Percentiles rank a stretch among this genome's conserved stretches.
Conservation (phyloP, 2,797 vertebrate genomes). For the Ctenochaetus hawaiiensis region DNA sequence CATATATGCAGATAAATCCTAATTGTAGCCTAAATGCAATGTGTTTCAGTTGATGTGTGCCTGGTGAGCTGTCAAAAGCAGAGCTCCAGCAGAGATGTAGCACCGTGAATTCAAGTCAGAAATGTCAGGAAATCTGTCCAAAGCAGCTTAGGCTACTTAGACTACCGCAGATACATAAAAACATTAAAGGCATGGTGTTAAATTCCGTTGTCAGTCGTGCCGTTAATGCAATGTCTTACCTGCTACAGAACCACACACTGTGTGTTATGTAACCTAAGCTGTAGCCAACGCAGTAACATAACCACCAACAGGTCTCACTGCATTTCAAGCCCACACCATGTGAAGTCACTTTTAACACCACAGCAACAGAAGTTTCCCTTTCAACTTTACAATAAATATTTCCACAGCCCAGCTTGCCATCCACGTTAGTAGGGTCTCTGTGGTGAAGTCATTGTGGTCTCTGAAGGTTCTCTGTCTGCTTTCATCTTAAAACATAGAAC, state of each 20-base stretch:
- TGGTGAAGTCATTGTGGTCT: slow-evolving; percentile 57
- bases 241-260: neutral
- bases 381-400: slow-evolving; percentile 58
- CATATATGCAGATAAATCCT: neutral
- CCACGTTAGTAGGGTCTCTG: slow-evolving; percentile 27
- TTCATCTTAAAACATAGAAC: slow-evolving; percentile 64
- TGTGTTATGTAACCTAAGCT: slow-evolving; percentile 25
- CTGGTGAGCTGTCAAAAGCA: neutral
- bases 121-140: slow-evolving; percentile 3
- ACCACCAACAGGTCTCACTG: slow-evolving; percentile 13
- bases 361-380: slow-evolving; percentile 38
- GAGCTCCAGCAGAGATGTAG: neutral
- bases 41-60: neutral
- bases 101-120: neutral
- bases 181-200: neutral
- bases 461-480: slow-evolving; percentile 64
- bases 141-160: neutral
- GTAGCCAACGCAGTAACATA: neutral
- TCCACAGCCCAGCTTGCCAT: slow-evolving; percentile 41
- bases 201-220: neutral
- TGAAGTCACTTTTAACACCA: slow-evolving; percentile 38
- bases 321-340: slow-evolving; percentile 3
- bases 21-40: neutral
- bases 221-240: neutral
- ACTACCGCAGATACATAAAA: neutral